These are phyloP conservation scores for Molanna angustata DNA, from an alignment of 2,888 invertebrate species.

Conservation along the genomic window DNA sequence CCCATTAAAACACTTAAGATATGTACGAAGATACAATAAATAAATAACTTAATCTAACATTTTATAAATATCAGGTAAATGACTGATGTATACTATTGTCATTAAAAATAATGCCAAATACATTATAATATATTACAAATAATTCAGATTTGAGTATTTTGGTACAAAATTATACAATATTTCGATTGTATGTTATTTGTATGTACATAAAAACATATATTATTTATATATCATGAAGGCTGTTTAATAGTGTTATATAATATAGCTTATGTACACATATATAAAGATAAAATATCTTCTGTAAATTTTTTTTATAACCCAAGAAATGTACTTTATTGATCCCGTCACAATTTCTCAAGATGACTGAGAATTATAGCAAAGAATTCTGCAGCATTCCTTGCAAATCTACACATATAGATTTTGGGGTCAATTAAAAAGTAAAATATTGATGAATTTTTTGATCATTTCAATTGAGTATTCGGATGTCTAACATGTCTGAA, in stretches of 20 bases:
- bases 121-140: neutral
- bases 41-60: conserved; percentile 1
- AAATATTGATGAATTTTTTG: no score
- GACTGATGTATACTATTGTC: conserved; percentile 11
- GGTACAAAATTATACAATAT: conserved; percentile 11
- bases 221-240: neutral
- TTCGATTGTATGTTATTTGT: neutral
- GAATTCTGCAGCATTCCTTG: conserved; percentile 6
- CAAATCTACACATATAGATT: no score
- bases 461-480: no score
- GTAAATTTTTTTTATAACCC: no score
- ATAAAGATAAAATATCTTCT: neutral
- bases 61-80: conserved; percentile 15
- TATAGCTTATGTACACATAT: conserved; percentile 1
- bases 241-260: neutral
- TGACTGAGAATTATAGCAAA: neutral
- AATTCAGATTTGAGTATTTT: conserved; percentile 16
- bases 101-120: conserved; percentile 6
- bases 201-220: neutral
- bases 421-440: no score
- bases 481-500: no score
- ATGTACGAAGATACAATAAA: neutral
- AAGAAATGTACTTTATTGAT: no score
- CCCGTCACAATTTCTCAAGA: no score
- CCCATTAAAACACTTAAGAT: neutral